Base-by-base conservation (phyloP, 2,888 invertebrate genomes). In the Spodoptera picta region DNA sequence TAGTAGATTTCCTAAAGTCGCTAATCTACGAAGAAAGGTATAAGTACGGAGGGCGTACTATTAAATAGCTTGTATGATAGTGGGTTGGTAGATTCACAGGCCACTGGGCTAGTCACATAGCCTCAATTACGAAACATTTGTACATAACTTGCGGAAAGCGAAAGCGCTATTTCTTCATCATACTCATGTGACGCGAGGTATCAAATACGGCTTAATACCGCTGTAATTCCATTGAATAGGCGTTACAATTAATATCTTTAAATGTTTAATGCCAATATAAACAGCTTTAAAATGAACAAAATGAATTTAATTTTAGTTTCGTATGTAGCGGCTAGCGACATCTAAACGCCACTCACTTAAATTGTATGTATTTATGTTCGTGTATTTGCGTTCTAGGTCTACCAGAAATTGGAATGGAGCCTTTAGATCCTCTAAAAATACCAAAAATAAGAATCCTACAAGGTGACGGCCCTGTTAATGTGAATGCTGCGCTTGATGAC, bases 401-500 rank as follows among this genome's bases (percentile, higher is more conserved):
- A 59, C 94, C 95, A 55, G 95, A 95, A 77, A 95, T 96, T 63
- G 94, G 92, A n/a, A 88, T 97, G 77, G 91, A 95, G n/a, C 94
- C 96, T 27, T 87, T 96, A 75, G 97, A 97, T 87, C 97, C 97
- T 1, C 84, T 97, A 58, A 94, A 95, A 76, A 95, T 97, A 49
- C 95, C 96, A 6, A 94, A 95, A 88, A 95, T 97, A 80, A 93
- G 95, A 85, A 96, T 97, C 80, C 90, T 96, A 54, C 96, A 96
- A 92, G 96, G 96, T 24, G 96, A 96, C 54, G 96, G 96, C 41
- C 96, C 96, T 2, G 96, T 96, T 1, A 96, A 95, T 79, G 96
- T 97, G 0, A 97, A 96, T 77, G 96, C 96, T 27, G 96, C 96
- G 23, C 89, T 97, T 42, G 95, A 96, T 72, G 95, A 97, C 81